A percentile compares a stretch with the other conserved stretches of the same genome.
phyloP scores from a whole-genome alignment of 2,797 vertebrate genomes.

The Anisognathus igniventris region DNA sequence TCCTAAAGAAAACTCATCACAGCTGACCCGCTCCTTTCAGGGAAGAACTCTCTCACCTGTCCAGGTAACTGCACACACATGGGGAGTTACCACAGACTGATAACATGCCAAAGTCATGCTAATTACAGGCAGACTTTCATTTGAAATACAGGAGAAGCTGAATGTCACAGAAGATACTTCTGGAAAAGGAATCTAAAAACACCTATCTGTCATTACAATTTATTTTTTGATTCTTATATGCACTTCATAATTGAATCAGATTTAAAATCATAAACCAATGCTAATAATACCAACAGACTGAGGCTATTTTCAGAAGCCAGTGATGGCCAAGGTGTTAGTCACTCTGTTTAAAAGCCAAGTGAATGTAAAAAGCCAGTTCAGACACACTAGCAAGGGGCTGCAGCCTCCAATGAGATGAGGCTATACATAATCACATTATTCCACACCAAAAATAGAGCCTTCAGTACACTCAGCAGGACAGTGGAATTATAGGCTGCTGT shows the following conservation, averaged over 20 bases:
- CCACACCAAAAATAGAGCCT: neutral
- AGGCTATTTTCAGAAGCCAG: neutral
- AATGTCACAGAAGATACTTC: neutral
- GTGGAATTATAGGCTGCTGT: neutral
- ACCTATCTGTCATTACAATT: neutral
- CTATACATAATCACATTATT: neutral
- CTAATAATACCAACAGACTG: neutral
- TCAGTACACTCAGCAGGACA: neutral
- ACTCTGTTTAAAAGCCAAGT: neutral
- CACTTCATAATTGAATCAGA: neutral
- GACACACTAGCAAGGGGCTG: neutral
- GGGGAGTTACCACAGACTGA: neutral
- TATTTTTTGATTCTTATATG: neutral
- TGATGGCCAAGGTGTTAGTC: neutral
- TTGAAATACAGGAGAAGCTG: neutral
- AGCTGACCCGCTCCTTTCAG: neutral
- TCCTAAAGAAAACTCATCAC: neutral
- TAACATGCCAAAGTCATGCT: accelerated
- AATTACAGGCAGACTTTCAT: neutral
- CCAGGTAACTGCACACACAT: neutral
- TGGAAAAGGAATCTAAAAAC: neutral
- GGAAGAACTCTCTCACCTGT: neutral
- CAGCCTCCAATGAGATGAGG: neutral
- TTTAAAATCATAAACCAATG: neutral
- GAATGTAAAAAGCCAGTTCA: neutral